These are phyloP conservation scores for Peromyscus eremicus DNA, from an alignment of 2,797 vertebrate genomes.

Conservation along the genomic window DNA sequence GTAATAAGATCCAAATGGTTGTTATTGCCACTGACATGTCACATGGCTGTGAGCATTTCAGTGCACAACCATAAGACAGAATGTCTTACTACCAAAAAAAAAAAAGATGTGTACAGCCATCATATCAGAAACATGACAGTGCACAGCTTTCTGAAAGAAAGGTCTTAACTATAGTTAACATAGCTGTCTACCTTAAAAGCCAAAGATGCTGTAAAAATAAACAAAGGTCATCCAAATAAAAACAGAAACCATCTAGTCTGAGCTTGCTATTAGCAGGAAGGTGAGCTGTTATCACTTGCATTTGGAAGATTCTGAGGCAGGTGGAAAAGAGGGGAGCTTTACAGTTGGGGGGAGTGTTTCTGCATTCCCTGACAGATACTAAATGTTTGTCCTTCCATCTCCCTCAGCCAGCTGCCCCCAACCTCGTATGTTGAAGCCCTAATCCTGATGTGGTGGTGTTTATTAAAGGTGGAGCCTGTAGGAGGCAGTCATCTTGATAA, in stretches of 20 bases:
- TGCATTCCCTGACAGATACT: background rate
- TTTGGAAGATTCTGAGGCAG: background rate
- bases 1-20: background rate
- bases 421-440: background rate
- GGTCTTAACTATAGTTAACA: background rate
- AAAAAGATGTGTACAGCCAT: background rate
- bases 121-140: background rate
- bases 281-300: background rate
- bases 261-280: background rate
- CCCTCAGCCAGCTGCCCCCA: background rate
- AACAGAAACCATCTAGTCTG: background rate
- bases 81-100: background rate
- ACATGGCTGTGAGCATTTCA: background rate
- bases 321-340: background rate
- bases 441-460: background rate
- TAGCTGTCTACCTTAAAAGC: constrained; percentile 24
- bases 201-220: constrained; percentile 41
- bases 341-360: too few relatives aligned
- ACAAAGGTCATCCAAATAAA: background rate
- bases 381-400: background rate
- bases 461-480: background rate
- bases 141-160: background rate
- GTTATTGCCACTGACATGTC: background rate
- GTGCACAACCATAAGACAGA: background rate
- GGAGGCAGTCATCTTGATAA: background rate